Conservation (phyloP, 2,888 invertebrate species). For the Drosophila suboccidentalis region DNA sequence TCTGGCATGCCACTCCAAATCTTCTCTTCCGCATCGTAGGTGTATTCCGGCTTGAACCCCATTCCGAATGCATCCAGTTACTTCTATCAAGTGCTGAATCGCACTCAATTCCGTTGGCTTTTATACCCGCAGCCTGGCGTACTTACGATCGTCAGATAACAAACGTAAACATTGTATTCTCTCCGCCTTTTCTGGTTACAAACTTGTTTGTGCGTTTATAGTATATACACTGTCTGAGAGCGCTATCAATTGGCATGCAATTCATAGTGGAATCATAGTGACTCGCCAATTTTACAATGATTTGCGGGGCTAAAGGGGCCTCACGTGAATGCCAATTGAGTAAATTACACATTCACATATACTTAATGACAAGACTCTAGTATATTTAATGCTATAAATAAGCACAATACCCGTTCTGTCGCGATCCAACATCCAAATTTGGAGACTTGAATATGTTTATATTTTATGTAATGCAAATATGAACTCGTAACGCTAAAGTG, state of each 20-base stretch:
- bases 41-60: conserved; percentile 35
- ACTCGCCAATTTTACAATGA: not conserved
- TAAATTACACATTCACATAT: not conserved
- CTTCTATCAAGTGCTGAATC: conserved; percentile 9
- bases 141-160: conserved; percentile 30
- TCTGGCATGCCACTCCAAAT: conserved; percentile 59
- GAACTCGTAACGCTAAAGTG: not conserved
- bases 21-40: conserved; percentile 49
- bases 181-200: not conserved
- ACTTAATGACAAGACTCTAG: not conserved
- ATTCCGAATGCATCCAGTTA: conserved; percentile 30
- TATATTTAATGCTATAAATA: not conserved
- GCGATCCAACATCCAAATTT: not conserved
- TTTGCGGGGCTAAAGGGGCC: not conserved
- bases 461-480: not conserved
- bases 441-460: not conserved
- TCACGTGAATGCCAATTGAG: conserved; percentile 7
- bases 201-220: not conserved
- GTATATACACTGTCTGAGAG: not conserved
- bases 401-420: not conserved
- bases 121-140: conserved; percentile 22
- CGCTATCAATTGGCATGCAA: not conserved
- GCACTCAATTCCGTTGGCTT: not conserved
- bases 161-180: not conserved
- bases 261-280: not conserved